Evolutionary conservation across 2,797 vertebrate genomes (phyloP).

Genomic region (Sebastes glaucus): DNA sequence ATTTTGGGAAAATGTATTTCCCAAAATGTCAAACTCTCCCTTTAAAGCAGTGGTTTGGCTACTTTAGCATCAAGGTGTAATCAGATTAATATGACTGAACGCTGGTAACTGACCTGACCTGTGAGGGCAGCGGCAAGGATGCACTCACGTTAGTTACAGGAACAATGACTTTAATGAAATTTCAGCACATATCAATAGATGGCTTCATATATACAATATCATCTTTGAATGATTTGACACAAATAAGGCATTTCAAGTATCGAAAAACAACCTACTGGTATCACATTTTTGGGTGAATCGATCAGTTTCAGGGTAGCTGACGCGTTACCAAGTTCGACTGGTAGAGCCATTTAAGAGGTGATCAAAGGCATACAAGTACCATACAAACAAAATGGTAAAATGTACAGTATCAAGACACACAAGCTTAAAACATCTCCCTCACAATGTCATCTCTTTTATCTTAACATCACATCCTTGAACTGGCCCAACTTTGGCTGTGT

Average conservation of each 20-base stretch:
- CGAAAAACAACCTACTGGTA: slow-evolving; percentile 65
- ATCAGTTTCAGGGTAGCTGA: slow-evolving; percentile 56
- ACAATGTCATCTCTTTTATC: slow-evolving; percentile 14
- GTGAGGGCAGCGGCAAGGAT: slow-evolving; percentile 16
- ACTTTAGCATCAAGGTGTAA: neutral
- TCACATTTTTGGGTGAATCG: slow-evolving; percentile 70
- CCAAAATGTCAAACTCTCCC: neutral
- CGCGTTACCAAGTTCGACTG: slow-evolving; percentile 38
- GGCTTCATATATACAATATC: slow-evolving; percentile 72
- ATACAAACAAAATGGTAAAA: slow-evolving; percentile 62
- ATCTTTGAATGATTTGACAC: slow-evolving; percentile 70
- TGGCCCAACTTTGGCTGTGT: slow-evolving; percentile 58
- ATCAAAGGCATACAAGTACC: slow-evolving; percentile 62
- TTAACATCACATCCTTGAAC: neutral
- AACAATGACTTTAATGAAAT: slow-evolving; percentile 75
- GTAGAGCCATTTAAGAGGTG: slow-evolving; percentile 61
- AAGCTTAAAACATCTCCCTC: slow-evolving; percentile 38
- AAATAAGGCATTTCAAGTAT: slow-evolving; percentile 84
- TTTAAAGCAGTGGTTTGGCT: neutral
- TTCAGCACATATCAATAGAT: slow-evolving; percentile 67
- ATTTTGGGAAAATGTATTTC: neutral
- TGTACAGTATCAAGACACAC: slow-evolving; percentile 61
- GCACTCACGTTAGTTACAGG: slow-evolving; percentile 40
- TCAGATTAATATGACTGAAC: neutral
- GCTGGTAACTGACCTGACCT: neutral